Evolutionary conservation across 2,113 vertebrate species (phyloP).

Genomic region (Oryzias woworae): DNA sequence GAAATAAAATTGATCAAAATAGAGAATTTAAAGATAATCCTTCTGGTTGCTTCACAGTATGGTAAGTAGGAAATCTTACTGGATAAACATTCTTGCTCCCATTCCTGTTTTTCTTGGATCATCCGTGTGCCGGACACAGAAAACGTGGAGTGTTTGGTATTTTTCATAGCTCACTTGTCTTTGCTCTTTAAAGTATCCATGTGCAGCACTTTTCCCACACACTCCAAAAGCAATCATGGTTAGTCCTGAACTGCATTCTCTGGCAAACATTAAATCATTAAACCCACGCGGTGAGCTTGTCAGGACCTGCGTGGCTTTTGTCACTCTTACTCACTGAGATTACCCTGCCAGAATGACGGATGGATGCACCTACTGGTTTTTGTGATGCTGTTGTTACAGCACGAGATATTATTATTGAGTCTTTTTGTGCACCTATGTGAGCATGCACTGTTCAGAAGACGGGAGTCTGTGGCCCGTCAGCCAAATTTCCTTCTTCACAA

Average conservation of each 20-base stretch:
- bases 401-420: background rate
- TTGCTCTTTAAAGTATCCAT: conserved; percentile 21
- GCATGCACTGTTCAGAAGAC: background rate
- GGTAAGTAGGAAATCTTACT: conserved; percentile 14
- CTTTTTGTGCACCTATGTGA: conserved; percentile 11
- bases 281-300: conserved; percentile 24
- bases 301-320: conserved; percentile 33
- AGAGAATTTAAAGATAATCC: conserved; percentile 5
- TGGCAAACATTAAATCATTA: conserved; percentile 23
- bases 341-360: background rate
- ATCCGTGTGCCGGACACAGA: conserved; percentile 12
- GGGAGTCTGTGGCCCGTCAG: no score
- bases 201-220: conserved; percentile 37
- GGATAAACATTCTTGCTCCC: conserved; percentile 35
- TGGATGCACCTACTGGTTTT: conserved; percentile 1
- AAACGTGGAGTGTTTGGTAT: conserved; percentile 17
- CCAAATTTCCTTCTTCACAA: no score
- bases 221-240: conserved; percentile 10
- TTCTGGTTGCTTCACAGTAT: conserved; percentile 25
- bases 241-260: conserved; percentile 1
- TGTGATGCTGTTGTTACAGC: background rate
- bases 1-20: background rate
- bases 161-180: conserved; percentile 29
- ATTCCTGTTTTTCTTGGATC: conserved; percentile 43
- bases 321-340: conserved; percentile 2